These are phyloP conservation scores for Ophiothrix spiculata DNA, from an alignment of 35 echinoderm and acorn worm species.

Conservation along the genomic window DNA sequence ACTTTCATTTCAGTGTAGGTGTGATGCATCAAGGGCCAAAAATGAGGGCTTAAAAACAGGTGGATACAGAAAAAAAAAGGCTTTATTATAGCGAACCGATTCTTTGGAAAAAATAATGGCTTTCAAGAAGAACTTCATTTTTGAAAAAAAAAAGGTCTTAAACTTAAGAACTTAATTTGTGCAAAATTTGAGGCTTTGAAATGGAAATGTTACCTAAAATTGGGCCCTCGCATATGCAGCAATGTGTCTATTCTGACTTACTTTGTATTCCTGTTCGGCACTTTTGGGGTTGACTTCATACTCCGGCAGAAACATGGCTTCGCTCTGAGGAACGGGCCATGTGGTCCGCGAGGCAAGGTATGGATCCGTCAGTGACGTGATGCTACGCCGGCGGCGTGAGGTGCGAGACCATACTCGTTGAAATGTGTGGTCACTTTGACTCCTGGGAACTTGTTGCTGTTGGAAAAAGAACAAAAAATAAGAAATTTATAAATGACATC, in stretches of 20 bases:
- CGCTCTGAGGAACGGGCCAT: conserved; percentile 91
- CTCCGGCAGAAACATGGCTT: conserved; percentile 95
- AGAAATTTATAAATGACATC: not conserved
- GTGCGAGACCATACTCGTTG: conserved; percentile 88
- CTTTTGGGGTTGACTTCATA: conserved; percentile 89
- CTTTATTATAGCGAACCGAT: too few species aligned
- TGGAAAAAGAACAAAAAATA: not conserved
- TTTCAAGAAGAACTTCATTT: too few species aligned
- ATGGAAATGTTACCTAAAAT: too few species aligned
- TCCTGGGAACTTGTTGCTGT: conserved; percentile 57
- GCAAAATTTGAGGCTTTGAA: too few species aligned
- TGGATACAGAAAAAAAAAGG: too few species aligned
- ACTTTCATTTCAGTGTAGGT: too few species aligned
- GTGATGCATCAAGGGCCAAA: too few species aligned
- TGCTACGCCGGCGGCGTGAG: conserved; percentile 69
- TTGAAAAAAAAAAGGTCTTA: too few species aligned
- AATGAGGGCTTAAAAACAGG: too few species aligned
- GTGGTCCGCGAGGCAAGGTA: conserved; percentile 87
- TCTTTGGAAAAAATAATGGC: too few species aligned
- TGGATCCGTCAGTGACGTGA: conserved; percentile 77
- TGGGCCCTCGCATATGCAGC: not conserved
- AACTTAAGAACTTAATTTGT: not conserved
- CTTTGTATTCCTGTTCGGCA: conserved; percentile 89
- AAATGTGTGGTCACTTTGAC: conserved; percentile 87
- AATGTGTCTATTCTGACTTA: not conserved